These are phyloP conservation scores for Seira musarum DNA, from an alignment of 2,888 invertebrate genomes.

Conservation along the genomic window DNA sequence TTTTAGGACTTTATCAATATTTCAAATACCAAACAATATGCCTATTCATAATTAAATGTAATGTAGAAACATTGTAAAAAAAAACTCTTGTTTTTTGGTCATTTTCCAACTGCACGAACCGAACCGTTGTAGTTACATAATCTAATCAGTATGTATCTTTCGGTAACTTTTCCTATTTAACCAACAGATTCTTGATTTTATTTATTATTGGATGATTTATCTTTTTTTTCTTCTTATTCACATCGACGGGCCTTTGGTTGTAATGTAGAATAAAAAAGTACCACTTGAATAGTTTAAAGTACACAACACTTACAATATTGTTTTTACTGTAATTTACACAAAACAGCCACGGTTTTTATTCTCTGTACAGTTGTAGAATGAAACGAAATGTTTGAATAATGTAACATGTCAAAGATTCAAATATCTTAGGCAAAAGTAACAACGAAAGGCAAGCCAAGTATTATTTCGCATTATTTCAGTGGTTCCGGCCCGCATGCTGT, in stretches of 20 bases:
- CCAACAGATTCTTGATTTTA: not conserved
- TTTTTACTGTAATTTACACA: not conserved
- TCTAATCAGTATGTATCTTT: not conserved
- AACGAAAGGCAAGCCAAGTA: not conserved
- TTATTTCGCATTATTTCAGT: constrained; percentile 10
- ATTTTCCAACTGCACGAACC: not conserved
- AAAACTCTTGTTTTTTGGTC: not conserved
- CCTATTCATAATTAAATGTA: not conserved
- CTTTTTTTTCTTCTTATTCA: constrained; percentile 37
- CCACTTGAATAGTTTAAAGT: not conserved
- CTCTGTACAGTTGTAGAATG: not conserved
- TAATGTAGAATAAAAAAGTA: constrained; percentile 31
- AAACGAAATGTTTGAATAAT: not conserved
- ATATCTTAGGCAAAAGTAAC: not conserved
- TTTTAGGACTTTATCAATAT: constrained; percentile 13
- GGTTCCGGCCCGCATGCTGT: not conserved
- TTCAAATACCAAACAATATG: not conserved
- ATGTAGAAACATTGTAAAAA: not conserved
- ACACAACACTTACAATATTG: not conserved
- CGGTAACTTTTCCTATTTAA: not conserved
- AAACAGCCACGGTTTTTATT: not conserved
- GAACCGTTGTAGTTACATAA: not conserved
- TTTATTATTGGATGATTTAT: constrained; percentile 8
- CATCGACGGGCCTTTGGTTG: constrained; percentile 46
- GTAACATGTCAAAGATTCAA: not conserved